These are phyloP conservation scores for Huso huso DNA, from an alignment of 2,797 vertebrate genomes.

Conservation along the genomic window DNA sequence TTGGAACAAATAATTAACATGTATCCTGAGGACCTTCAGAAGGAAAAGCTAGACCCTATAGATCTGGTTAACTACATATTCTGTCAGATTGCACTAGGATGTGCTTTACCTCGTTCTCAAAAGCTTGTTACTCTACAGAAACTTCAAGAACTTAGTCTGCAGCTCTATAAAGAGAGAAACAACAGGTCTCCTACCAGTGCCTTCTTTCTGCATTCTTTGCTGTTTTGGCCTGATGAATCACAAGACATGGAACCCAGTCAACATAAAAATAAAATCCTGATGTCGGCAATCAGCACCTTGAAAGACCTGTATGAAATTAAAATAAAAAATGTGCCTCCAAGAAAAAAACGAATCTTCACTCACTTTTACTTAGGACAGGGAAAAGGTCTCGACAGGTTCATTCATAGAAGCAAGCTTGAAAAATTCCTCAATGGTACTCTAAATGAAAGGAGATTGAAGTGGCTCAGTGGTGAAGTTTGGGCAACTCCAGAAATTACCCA, in stretches of 20 bases:
- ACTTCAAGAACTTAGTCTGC: conserved; percentile 36
- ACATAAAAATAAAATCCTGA: conserved; percentile 36
- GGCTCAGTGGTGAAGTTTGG: conserved; percentile 46
- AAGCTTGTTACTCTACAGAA: conserved; percentile 35
- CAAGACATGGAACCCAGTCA: conserved; percentile 33
- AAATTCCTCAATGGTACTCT: conserved; percentile 41
- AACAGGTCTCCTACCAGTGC: conserved; percentile 35
- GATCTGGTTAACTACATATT: conserved; percentile 50
- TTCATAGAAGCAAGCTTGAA: conserved; percentile 47
- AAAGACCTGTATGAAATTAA: conserved; percentile 37
- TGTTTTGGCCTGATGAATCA: conserved; percentile 57
- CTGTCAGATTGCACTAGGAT: conserved; percentile 51
- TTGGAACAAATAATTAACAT: conserved; percentile 45
- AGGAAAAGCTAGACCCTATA: conserved; percentile 31
- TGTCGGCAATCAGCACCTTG: conserved; percentile 38
- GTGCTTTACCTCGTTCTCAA: conserved; percentile 42
- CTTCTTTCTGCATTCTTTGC: conserved; percentile 48
- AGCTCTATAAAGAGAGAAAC: conserved; percentile 33
- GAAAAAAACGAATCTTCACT: conserved; percentile 43
- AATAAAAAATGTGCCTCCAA: conserved; percentile 31
- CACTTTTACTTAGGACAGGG: conserved; percentile 53
- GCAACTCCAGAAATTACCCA: conserved; percentile 23
- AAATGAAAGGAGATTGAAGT: conserved; percentile 47
- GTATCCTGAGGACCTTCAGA: conserved; percentile 31
- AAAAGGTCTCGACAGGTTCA: conserved; percentile 48